phyloP scores from a whole-genome alignment of 2,888 invertebrate species.

The Cryptus viduatorius region DNA sequence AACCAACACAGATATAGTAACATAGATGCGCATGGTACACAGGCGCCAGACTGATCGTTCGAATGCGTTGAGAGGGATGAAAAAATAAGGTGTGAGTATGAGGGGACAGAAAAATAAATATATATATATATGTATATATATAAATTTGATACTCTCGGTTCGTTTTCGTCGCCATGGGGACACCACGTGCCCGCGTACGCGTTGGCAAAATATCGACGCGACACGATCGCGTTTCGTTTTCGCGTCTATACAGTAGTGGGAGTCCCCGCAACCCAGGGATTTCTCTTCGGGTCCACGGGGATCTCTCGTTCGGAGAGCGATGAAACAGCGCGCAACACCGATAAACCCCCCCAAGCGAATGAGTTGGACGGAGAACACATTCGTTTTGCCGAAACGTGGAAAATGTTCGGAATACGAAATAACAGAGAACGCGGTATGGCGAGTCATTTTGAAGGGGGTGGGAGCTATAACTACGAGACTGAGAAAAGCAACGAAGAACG shows the following conservation, averaged over 20 bases:
- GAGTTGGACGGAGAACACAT: conserved; percentile 29
- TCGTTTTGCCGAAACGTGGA: conserved; percentile 62
- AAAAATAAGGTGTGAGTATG: conserved; percentile 10
- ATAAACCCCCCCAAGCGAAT: neutral
- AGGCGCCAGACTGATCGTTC: conserved; percentile 64
- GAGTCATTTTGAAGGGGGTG: neutral
- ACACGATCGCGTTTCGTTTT: neutral
- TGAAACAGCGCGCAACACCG: conserved; percentile 8
- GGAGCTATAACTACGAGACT: conserved; percentile 1
- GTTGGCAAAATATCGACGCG: conserved; percentile 66
- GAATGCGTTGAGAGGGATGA: conserved; percentile 46
- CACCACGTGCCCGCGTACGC: conserved; percentile 48
- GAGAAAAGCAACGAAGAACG: conserved; percentile 22
- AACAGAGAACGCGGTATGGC: conserved; percentile 21
- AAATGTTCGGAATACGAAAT: conserved; percentile 68
- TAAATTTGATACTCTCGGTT: conserved; percentile 37
- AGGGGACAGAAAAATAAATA: conserved; percentile 30
- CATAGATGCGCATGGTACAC: neutral
- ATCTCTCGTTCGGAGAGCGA: conserved; percentile 7
- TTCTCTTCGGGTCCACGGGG: conserved; percentile 4
- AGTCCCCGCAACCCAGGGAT: neutral
- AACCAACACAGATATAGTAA: neutral
- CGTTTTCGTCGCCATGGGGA: conserved; percentile 68
- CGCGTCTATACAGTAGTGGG: neutral
- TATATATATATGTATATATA: conserved; percentile 29